Conservation (phyloP, 2,797 vertebrate genomes). For the Amniataba percoides region DNA sequence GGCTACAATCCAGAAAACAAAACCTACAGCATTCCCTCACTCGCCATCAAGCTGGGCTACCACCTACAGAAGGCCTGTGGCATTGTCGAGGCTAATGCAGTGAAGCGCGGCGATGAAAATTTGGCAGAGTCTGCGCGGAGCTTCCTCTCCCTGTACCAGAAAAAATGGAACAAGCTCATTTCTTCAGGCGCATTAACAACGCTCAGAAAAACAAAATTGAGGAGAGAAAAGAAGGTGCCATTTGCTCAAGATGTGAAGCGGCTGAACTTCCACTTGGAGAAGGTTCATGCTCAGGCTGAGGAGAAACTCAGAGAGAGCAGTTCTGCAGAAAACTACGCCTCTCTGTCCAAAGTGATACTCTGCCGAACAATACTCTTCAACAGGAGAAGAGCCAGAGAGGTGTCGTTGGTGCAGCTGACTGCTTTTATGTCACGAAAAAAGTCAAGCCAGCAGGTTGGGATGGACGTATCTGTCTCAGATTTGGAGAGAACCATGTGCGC, state of each 20-base stretch:
- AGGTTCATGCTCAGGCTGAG: constrained; percentile 45
- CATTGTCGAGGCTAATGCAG: constrained; percentile 63
- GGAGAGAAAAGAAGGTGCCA: constrained; percentile 31
- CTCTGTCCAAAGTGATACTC: constrained; percentile 49
- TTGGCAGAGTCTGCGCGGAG: constrained; percentile 50
- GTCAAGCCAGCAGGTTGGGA: not conserved
- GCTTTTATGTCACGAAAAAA: constrained; percentile 52
- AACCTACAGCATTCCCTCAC: constrained; percentile 47
- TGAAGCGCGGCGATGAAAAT: constrained; percentile 26
- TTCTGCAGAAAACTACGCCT: constrained; percentile 51
- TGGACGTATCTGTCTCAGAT: constrained; percentile 48
- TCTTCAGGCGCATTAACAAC: constrained; percentile 50
- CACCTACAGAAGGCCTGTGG: constrained; percentile 69
- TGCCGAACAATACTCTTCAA: constrained; percentile 64
- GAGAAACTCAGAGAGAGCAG: constrained; percentile 44
- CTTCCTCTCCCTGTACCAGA: constrained; percentile 63
- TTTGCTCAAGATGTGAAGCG: constrained; percentile 53
- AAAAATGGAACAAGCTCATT: constrained; percentile 65
- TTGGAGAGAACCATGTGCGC: constrained; percentile 66
- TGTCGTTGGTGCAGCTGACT: constrained; percentile 8
- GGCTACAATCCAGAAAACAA: constrained; percentile 66
- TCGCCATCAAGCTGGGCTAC: constrained; percentile 75
- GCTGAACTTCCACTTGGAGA: constrained; percentile 64
- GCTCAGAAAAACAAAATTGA: constrained; percentile 46
- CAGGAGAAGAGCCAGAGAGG: constrained; percentile 49